Evolutionary conservation across 2,113 vertebrate species (phyloP), one percentile per base, ranked within the genome.

Genomic region (Lucifuga dentata): DNA sequence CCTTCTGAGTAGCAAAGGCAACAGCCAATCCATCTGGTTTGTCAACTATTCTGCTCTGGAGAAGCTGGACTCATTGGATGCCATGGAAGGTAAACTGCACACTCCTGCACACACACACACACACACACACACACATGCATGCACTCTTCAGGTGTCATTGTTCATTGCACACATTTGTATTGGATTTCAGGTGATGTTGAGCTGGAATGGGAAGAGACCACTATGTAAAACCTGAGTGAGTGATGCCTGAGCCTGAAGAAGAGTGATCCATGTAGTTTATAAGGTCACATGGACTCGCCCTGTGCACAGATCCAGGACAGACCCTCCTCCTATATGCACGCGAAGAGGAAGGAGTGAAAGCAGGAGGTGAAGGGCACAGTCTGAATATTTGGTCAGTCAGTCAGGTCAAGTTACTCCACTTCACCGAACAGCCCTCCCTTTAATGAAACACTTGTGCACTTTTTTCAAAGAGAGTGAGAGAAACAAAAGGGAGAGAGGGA

Each of bases 141-240:
- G 57, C n/a, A 17, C 53, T 40, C 11, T 38, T n/a, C n/a, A n/a
- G n/a, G n/a, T n/a, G n/a, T n/a, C n/a, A 17, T 7, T 1, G 45
- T 26, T 80, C 68, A 76, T 9, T 11, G 16, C 38, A 50, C 3
- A 13, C 3, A 3, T 58, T 19, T 72, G 11, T 85, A 71, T 84
- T 64, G 85, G 67, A 85, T 76, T 91, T 8, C 80, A 99, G 97
- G 97, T 91, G 97, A 99, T 67, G 95, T 99, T 61, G 97, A 99
- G 62, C 91, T 99, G 63, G 97, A 99, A 84, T 99, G 97, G 97
- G 97, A 99, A 90, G 97, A 99, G 90, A 98, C 97, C 39, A 98
- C 97, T 0, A 99, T 98, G 97, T 99, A 91, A 95, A 90, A 61
- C 57, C 60, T 73, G 48, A 63, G 56, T 3, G 17, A 57, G 33